These are phyloP conservation scores for Periplaneta americana DNA, from an alignment of 1,140 invertebrate species.

Conservation along the genomic window DNA sequence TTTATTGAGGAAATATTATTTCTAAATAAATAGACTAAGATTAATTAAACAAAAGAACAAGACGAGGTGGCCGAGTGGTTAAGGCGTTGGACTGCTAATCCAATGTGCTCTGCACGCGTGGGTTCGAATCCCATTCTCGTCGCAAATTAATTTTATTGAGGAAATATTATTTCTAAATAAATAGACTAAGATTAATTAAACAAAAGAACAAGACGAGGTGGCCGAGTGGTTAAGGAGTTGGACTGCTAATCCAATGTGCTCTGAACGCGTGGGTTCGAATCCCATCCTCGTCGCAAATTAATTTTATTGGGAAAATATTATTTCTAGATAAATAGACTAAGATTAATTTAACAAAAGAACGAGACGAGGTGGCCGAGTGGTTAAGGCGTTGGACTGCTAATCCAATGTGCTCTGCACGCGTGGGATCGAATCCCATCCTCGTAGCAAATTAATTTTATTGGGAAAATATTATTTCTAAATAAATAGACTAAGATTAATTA, in stretches of 20 bases:
- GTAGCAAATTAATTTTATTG: too few relatives aligned
- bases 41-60: too few relatives aligned
- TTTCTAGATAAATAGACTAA: too few relatives aligned
- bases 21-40: too few relatives aligned
- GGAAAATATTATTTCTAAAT: too few relatives aligned
- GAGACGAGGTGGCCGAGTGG: conserved; percentile 22
- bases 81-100: conserved; percentile 23
- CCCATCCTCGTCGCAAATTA: conserved; percentile 23
- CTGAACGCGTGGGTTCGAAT: conserved; percentile 23
- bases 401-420: conserved; percentile 23
- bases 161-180: too few relatives aligned
- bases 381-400: conserved; percentile 23
- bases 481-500: too few relatives aligned
- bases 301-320: too few relatives aligned
- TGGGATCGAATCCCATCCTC: conserved; percentile 23
- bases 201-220: conserved; percentile 22
- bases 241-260: conserved; percentile 23
- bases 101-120: conserved; percentile 23
- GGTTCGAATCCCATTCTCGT: conserved; percentile 23
- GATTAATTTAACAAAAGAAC: too few relatives aligned
- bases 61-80: conserved; percentile 22
- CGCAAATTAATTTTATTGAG: too few relatives aligned
- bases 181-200: too few relatives aligned
- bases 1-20: too few relatives aligned
- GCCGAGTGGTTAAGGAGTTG: conserved; percentile 22